Evolutionary conservation across 2,797 vertebrate species (phyloP).

Genomic region (Anisognathus igniventris): DNA sequence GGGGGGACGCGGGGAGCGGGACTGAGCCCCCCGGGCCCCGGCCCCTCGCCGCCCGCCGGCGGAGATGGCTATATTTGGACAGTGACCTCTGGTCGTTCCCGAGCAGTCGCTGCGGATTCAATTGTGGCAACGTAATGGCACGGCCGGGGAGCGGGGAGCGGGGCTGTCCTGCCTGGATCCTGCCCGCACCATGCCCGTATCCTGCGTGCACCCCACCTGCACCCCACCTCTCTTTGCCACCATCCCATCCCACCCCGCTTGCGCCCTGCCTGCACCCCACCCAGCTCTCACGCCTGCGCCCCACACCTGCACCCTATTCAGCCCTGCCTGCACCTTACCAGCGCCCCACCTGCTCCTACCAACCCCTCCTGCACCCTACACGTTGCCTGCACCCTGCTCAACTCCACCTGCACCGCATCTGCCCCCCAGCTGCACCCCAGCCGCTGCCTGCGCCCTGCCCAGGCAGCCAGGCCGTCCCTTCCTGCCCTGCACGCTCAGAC

Average conservation of each 20-base stretch:
- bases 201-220: neutral
- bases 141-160: neutral
- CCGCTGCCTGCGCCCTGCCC: neutral
- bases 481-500: neutral
- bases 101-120: constrained; percentile 59
- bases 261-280: neutral
- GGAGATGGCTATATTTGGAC: constrained; percentile 36
- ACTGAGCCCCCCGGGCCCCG: neutral
- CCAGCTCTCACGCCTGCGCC: neutral
- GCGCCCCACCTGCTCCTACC: neutral
- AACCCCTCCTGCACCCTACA: neutral
- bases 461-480: fast-evolving
- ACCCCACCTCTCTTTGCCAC: neutral
- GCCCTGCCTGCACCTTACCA: neutral
- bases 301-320: neutral
- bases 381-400: neutral
- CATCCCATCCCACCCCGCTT: neutral
- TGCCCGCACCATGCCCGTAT: neutral
- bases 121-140: constrained; percentile 59
- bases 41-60: neutral
- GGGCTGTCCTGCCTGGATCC: neutral
- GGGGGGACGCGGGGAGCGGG: neutral
- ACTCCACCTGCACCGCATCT: neutral
- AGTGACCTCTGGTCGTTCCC: constrained; percentile 58
- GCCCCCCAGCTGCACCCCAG: neutral